Conservation (phyloP, 2,797 vertebrate genomes). For the Sebastiscus tertius region DNA sequence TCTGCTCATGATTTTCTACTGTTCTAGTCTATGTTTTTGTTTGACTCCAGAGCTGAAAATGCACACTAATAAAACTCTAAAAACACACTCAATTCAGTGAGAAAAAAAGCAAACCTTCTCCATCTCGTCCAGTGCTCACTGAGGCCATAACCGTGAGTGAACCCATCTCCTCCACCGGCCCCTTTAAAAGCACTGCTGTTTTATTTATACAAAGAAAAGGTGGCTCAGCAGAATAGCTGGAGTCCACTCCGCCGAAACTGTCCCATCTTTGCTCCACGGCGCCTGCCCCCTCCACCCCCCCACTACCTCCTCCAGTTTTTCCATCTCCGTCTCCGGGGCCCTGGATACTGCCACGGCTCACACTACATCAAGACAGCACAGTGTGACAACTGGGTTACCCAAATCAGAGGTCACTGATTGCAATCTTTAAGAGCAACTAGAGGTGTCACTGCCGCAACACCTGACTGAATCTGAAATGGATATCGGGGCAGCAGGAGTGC, state of each 20-base stretch:
- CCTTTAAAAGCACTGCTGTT: conserved; percentile 68
- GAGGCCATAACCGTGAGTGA: conserved; percentile 23
- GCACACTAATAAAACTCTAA: not conserved
- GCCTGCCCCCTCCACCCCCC: not conserved
- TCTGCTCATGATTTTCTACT: not conserved
- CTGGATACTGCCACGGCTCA: conserved; percentile 30
- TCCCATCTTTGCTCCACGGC: conserved; percentile 23
- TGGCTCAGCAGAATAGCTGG: conserved; percentile 52
- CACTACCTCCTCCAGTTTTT: conserved; percentile 35
- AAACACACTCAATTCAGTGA: not conserved
- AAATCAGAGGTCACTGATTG: conserved; percentile 81
- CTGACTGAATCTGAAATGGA: conserved; percentile 72
- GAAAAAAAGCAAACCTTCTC: not conserved
- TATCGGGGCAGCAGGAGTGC: conserved; percentile 52
- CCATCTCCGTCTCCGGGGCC: conserved; percentile 50
- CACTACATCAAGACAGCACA: conserved; percentile 64
- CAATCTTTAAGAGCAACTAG: conserved; percentile 79
- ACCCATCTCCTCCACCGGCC: not conserved
- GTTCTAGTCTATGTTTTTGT: not conserved
- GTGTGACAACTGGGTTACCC: conserved; percentile 71
- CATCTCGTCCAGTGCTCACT: conserved; percentile 9
- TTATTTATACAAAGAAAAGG: conserved; percentile 71
- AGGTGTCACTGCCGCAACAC: conserved; percentile 69
- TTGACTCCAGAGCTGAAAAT: conserved; percentile 4
- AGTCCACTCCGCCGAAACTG: conserved; percentile 47